Percentiles rank a stretch among this genome's conserved stretches.
Evolutionary conservation across 1,140 invertebrate genomes (phyloP).

Genomic region (Drosophila fuyamai): DNA sequence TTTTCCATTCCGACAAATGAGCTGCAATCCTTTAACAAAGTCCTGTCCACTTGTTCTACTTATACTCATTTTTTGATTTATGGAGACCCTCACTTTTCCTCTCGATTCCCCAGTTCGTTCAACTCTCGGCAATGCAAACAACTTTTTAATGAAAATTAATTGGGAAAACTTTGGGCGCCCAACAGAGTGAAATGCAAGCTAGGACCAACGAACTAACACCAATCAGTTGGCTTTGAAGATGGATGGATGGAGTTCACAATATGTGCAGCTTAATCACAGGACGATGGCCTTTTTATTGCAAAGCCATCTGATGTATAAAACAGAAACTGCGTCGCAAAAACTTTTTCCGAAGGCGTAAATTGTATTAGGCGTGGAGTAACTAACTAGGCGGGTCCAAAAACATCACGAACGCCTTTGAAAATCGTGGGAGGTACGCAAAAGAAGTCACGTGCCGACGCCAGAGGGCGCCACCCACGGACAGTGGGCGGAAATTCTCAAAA

Average conservation of each 20-base stretch:
- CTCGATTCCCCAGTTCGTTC: slow-evolving; percentile 44
- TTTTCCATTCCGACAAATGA: slow-evolving; percentile 33
- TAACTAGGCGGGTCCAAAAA: slow-evolving; percentile 19
- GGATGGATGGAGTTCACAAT: slow-evolving; percentile 18
- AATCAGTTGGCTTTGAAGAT: slow-evolving; percentile 11
- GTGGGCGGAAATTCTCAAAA: slow-evolving; percentile 11
- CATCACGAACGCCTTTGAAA: slow-evolving; percentile 26
- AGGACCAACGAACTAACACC: slow-evolving; percentile 7
- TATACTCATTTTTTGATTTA: neutral
- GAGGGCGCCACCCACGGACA: slow-evolving; percentile 43
- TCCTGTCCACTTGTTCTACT: neutral
- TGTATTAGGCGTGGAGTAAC: slow-evolving; percentile 30
- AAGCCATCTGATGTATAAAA: slow-evolving; percentile 16
- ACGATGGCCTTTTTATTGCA: slow-evolving; percentile 10
- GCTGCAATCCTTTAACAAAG: slow-evolving; percentile 35
- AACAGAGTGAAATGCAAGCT: slow-evolving; percentile 35
- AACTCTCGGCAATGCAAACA: slow-evolving; percentile 41
- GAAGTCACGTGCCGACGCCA: slow-evolving; percentile 69
- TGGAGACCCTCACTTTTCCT: neutral
- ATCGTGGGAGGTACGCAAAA: slow-evolving; percentile 43
- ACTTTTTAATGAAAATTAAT: slow-evolving; percentile 76
- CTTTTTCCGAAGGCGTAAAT: slow-evolving; percentile 47
- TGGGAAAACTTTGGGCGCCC: slow-evolving; percentile 25
- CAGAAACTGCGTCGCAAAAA: slow-evolving; percentile 39
- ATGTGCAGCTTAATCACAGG: slow-evolving; percentile 20